These are phyloP conservation scores for Loris lydekkerianus DNA, from an alignment of 2,797 vertebrate species.

Conservation along the genomic window DNA sequence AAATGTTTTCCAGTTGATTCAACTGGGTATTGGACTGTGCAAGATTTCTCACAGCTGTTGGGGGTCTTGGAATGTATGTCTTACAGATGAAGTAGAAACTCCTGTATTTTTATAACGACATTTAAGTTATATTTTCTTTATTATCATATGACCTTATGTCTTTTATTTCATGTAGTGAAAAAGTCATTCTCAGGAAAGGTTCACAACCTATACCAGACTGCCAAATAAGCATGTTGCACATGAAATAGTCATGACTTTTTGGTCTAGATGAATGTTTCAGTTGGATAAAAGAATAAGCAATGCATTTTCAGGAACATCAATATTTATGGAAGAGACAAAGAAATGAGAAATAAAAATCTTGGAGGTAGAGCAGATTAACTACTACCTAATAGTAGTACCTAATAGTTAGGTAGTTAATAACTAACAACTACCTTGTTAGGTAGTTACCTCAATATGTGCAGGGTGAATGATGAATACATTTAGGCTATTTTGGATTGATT, in stretches of 20 bases:
- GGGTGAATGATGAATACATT: too few relatives aligned
- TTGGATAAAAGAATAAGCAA: background rate
- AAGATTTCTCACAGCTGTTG: background rate
- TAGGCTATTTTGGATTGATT: too few relatives aligned
- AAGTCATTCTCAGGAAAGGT: background rate
- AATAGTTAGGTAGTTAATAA: too few relatives aligned
- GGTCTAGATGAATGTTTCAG: background rate
- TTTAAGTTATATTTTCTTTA: background rate
- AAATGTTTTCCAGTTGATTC: background rate
- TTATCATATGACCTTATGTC: too few relatives aligned
- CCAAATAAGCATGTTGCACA: background rate
- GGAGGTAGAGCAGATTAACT: background rate
- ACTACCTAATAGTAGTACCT: too few relatives aligned
- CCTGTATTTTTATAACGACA: background rate
- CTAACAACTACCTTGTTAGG: too few relatives aligned
- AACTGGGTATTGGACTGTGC: too few relatives aligned
- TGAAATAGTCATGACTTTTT: background rate
- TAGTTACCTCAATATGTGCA: too few relatives aligned
- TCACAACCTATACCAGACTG: background rate
- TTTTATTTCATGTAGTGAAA: background rate
- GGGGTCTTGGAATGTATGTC: background rate
- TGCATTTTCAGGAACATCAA: rapidly evolving
- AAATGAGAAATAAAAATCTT: background rate
- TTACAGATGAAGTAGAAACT: too few relatives aligned
- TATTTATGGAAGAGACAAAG: background rate